Percentiles rank a stretch among this genome's conserved stretches.
Conservation (phyloP, 2,113 vertebrate genomes). For the Tachuris rubrigastra region DNA sequence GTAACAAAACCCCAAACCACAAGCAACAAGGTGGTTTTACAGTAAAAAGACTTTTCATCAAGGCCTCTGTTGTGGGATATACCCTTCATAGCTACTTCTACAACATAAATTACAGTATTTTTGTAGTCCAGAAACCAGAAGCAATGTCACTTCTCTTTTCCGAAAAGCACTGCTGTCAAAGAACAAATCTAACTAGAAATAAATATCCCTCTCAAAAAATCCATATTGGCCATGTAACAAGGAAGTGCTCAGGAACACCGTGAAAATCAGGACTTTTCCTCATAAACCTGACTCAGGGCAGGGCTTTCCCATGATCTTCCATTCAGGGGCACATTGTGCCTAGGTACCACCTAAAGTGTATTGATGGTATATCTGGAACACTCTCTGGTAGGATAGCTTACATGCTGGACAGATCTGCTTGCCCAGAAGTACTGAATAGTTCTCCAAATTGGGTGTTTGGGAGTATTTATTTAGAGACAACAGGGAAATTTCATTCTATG, state of each 20-base stretch:
- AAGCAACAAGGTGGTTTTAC: background rate
- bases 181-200: background rate
- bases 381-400: background rate
- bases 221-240: background rate
- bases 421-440: background rate
- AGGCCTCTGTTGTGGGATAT: background rate
- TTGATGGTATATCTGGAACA: background rate
- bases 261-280: background rate
- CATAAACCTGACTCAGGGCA: background rate
- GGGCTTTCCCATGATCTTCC: background rate
- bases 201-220: background rate
- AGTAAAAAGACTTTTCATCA: background rate
- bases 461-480: background rate
- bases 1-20: background rate
- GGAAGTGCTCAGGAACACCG: background rate
- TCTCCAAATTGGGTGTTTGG: background rate
- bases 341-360: background rate
- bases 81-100: background rate
- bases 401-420: background rate
- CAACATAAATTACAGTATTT: background rate
- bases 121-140: background rate
- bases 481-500: background rate
- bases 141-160: background rate
- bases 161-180: background rate
- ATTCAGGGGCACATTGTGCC: background rate